Percentiles rank a stretch among this genome's conserved stretches.
Conservation (phyloP, 2,888 invertebrate species). For the Caenorhabditis panamensis region DNA sequence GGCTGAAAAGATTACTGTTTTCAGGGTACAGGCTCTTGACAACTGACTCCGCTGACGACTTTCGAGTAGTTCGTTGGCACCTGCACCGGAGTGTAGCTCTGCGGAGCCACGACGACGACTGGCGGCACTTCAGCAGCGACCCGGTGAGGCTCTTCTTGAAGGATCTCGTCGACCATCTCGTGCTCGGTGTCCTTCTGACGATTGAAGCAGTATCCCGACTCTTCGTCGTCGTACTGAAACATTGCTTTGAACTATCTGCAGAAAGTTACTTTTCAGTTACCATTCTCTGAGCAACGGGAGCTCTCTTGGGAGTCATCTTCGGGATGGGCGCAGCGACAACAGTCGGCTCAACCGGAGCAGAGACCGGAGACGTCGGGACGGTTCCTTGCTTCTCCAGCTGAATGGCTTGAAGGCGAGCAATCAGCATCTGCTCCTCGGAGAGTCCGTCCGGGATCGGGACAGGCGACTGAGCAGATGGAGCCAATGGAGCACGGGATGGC, state of each 20-base stretch:
- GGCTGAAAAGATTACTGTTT: conserved; percentile 24
- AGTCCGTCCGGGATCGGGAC: not conserved
- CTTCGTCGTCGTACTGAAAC: conserved; percentile 53
- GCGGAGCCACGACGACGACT: not conserved
- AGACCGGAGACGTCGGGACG: not conserved
- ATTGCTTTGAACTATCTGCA: not conserved
- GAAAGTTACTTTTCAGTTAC: not conserved
- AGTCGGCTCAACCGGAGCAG: conserved; percentile 14
- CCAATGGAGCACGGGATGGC: conserved; percentile 1
- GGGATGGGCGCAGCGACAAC: not conserved
- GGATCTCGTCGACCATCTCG: conserved; percentile 3
- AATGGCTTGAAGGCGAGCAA: conserved; percentile 39
- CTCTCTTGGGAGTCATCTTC: conserved; percentile 5
- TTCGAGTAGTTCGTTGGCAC: conserved; percentile 34
- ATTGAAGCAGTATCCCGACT: conserved; percentile 55
- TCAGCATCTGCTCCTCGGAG: conserved; percentile 32
- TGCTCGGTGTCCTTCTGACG: conserved; percentile 21
- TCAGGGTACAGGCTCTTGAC: too few species aligned
- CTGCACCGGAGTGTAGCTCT: conserved; percentile 31
- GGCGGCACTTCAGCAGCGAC: not conserved
- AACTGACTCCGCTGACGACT: conserved; percentile 25
- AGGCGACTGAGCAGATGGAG: conserved; percentile 1
- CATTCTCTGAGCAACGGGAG: conserved; percentile 34
- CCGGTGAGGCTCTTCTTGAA: conserved; percentile 8
- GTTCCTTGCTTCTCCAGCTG: conserved; percentile 14